Percentiles rank a stretch among this genome's conserved stretches.
These are phyloP conservation scores for Stichopus horrens DNA, from an alignment of 53 echinoderm and acorn worm species.

Conservation along the genomic window DNA sequence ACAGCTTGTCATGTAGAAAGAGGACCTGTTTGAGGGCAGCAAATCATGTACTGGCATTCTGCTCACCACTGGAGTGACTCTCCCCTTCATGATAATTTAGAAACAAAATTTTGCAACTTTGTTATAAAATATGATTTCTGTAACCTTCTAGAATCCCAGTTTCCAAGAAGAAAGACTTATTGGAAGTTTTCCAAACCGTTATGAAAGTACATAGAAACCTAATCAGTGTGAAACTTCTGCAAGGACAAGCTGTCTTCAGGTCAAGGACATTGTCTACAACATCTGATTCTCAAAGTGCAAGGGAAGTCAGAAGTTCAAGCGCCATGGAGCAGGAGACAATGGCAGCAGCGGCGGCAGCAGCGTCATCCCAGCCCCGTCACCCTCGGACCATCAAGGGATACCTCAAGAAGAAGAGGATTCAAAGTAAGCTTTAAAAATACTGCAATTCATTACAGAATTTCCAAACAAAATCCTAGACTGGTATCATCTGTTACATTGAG, in stretches of 20 bases:
- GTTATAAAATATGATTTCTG: background rate
- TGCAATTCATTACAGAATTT: no score
- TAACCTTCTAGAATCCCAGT: background rate
- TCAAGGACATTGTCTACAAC: background rate
- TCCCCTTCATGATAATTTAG: no score
- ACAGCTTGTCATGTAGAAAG: no score
- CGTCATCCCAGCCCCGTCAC: background rate
- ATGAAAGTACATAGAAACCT: slow-evolving; percentile 77
- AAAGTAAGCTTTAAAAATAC: background rate
- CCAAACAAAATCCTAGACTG: no score
- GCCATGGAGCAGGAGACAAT: slow-evolving; percentile 11
- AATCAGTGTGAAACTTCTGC: slow-evolving; percentile 69
- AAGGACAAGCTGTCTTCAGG: slow-evolving; percentile 46
- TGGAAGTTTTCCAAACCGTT: slow-evolving; percentile 76
- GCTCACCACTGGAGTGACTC: no score
- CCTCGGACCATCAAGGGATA: slow-evolving; percentile 37
- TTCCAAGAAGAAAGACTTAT: slow-evolving; percentile 48
- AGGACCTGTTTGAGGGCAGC: no score
- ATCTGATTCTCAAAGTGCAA: slow-evolving; percentile 41
- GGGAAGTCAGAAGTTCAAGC: slow-evolving; percentile 19
- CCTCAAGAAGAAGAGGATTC: slow-evolving; percentile 30
- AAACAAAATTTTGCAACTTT: no score
- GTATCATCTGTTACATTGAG: no score
- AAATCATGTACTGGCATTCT: no score
- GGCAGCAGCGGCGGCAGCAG: background rate